Base-by-base conservation (phyloP, 2,113 vertebrate species). In the Centropus unirufus region DNA sequence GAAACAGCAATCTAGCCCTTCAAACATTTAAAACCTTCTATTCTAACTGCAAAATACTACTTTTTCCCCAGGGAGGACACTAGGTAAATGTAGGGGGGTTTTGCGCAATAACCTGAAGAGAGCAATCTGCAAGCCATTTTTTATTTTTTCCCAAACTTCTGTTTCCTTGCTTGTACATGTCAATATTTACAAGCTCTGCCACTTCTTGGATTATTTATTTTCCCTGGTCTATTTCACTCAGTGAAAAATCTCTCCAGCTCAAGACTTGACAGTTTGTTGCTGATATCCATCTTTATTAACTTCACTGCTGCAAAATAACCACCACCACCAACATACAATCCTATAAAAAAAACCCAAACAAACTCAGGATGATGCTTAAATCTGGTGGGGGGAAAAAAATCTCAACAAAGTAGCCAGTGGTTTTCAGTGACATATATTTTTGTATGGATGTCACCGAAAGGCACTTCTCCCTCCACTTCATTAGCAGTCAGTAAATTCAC, bases 231-330 rank as follows among this genome's bases (percentile, higher is more conserved):
- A 87, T 97, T 98, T 97, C 96, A 90, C 90, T 91, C 97, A 90
- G 95, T 96, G 96, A 97, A 97, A 97, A 97, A 97, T 96, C 91
- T 97, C 91, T 95, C 70, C 86, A 93, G 92, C 89, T 89, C 64
- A 15, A 49, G 87, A 96, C 95, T 95, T 97, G 98, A 98, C 98
- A 97, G 96, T 97, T 97, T 95, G 97, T 97, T 87, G 77, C 83
- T 89, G 94, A 96, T 96, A 98, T 98, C 97, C 96, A 96, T 98
- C 97, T 97, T 98, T 93, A 98, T 98, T 97, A 97, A 94, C 91
- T 96, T 96, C 92, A 87, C 89, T 69, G 83, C 92, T 79, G 93
- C 59, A 91, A 93, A 70, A 75, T 57, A 36, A 9, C 46, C 32
- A 82, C 8, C 70, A 83, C 5, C 70, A 91, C 51, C 78, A 77